phyloP scores from a whole-genome alignment of 2,888 invertebrate species.

The Orthosia incerta region DNA sequence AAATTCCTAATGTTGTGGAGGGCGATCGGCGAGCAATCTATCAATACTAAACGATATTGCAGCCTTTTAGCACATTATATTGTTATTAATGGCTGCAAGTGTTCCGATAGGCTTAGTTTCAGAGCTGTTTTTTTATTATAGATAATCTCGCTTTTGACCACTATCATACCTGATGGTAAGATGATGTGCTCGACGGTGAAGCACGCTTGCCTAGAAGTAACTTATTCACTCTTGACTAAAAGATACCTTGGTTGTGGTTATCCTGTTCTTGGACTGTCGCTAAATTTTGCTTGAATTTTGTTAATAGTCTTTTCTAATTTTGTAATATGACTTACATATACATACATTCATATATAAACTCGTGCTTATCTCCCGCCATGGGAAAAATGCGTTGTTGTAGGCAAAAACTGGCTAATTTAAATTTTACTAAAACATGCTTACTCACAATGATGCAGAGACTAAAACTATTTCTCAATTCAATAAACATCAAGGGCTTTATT shows the following conservation, averaged over 20 bases:
- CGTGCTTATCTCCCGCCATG: too few relatives aligned
- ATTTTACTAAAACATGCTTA: too few relatives aligned
- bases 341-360: too few relatives aligned
- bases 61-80: conserved; percentile 58
- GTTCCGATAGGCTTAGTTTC: conserved; percentile 7
- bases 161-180: too few relatives aligned
- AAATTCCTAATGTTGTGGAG: conserved; percentile 57
- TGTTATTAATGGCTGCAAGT: conserved; percentile 50
- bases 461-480: not conserved
- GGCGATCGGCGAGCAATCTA: conserved; percentile 56
- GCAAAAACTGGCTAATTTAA: too few relatives aligned
- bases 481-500: not conserved
- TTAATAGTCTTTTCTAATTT: not conserved
- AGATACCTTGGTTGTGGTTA: not conserved
- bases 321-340: too few relatives aligned
- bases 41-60: conserved; percentile 62
- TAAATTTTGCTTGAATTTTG: not conserved
- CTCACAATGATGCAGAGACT: not conserved
- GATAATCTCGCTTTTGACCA: too few relatives aligned
- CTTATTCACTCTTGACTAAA: too few relatives aligned
- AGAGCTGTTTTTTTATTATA: not conserved
- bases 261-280: not conserved
- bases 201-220: too few relatives aligned
- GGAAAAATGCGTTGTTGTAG: too few relatives aligned
- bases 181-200: too few relatives aligned